Conservation (phyloP, 2,113 vertebrate genomes). For the Oryzias melastigma region DNA sequence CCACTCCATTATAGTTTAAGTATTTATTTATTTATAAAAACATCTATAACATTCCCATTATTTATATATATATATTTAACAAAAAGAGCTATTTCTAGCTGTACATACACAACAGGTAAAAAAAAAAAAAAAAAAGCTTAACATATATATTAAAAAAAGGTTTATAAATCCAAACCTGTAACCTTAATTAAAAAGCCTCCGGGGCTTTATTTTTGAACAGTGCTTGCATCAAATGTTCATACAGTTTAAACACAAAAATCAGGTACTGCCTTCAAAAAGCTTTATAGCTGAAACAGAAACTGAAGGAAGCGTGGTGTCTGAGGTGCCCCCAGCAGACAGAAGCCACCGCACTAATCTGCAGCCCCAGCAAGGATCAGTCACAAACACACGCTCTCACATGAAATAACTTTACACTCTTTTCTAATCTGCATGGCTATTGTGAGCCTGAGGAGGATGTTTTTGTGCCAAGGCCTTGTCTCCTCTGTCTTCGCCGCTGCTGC, state of each 20-base stretch:
- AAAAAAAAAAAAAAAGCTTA: conserved; percentile 6
- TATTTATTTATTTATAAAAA: conserved; percentile 55
- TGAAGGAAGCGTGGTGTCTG: conserved; percentile 9
- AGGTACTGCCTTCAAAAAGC: background rate
- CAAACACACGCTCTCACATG: background rate
- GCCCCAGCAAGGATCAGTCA: background rate
- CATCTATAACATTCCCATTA: conserved; percentile 1
- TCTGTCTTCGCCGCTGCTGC: conserved; percentile 22
- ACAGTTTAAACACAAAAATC: conserved; percentile 4
- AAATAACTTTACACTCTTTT: conserved; percentile 13
- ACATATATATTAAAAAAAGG: background rate
- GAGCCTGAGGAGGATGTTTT: conserved; percentile 22
- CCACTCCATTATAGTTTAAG: conserved; percentile 17
- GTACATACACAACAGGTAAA: conserved; percentile 12
- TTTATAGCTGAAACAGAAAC: conserved; percentile 11
- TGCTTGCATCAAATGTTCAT: conserved; percentile 17
- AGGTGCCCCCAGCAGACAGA: background rate
- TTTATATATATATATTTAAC: conserved; percentile 14
- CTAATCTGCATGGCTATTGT: conserved; percentile 11
- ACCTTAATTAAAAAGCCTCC: conserved; percentile 46
- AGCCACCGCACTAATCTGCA: background rate
- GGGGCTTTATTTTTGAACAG: conserved; percentile 37
- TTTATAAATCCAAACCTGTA: conserved; percentile 4
- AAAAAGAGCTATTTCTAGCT: background rate
- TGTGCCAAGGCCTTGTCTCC: conserved; percentile 15